Conservation (phyloP, 2,797 vertebrate species). For the Ctenopoma multispine region DNA sequence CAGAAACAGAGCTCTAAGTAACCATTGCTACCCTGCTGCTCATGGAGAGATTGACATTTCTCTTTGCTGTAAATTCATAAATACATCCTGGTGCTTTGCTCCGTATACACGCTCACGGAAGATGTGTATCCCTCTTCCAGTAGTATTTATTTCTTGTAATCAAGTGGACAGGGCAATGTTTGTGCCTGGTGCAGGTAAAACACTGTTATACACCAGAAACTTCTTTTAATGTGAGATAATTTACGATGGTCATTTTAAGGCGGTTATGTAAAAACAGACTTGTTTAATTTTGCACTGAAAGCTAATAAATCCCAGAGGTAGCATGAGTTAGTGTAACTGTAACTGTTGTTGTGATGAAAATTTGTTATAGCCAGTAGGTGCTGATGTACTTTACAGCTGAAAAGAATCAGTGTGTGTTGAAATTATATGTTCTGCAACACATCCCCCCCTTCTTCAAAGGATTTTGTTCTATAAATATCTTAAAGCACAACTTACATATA, state of each 20-base stretch:
- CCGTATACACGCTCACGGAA: conserved; percentile 58
- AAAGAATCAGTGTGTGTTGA: conserved; percentile 17
- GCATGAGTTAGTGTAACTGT: conserved; percentile 46
- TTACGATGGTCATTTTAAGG: conserved; percentile 73
- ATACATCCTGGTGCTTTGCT: conserved; percentile 39
- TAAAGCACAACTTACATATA: neutral
- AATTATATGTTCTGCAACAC: conserved; percentile 22
- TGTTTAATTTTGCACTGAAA: conserved; percentile 78
- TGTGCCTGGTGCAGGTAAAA: conserved; percentile 59
- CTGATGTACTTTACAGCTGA: conserved; percentile 36
- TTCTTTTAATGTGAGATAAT: conserved; percentile 68
- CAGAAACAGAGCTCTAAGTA: conserved; percentile 56
- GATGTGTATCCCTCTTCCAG: conserved; percentile 62
- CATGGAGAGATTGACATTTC: conserved; percentile 57
- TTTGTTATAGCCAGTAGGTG: conserved; percentile 28
- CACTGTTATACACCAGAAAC: conserved; percentile 57
- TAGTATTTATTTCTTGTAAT: conserved; percentile 84
- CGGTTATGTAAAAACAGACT: conserved; percentile 72
- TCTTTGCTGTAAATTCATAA: conserved; percentile 68
- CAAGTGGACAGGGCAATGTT: conserved; percentile 73
- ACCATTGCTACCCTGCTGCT: conserved; percentile 47
- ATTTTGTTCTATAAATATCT: neutral
- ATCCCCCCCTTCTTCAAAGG: conserved; percentile 8
- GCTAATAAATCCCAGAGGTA: conserved; percentile 75
- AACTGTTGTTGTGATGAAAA: conserved; percentile 42